Conservation (phyloP, 2,113 vertebrate genomes). For the Forbesichthys papilliferus region DNA sequence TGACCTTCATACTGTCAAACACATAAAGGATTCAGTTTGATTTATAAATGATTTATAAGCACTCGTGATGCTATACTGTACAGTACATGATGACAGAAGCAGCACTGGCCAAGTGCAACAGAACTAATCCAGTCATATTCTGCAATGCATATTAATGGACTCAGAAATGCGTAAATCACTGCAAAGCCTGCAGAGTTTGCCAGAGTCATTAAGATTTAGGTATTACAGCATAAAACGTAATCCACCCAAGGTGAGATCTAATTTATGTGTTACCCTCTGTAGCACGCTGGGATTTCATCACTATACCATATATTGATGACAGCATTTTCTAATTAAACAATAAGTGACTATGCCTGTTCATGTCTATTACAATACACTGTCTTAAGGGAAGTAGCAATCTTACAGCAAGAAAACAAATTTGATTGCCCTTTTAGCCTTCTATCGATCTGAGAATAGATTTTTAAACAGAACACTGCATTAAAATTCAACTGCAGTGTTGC, state of each 20-base stretch:
- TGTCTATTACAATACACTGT: constrained; percentile 19
- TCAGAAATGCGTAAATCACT: constrained; percentile 50
- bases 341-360: constrained; percentile 6
- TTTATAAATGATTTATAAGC: constrained; percentile 48
- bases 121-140: constrained; percentile 28
- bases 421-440: constrained; percentile 47
- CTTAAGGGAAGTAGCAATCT: constrained; percentile 14
- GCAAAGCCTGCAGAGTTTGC: constrained; percentile 45
- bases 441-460: constrained; percentile 42
- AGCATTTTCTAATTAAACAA: constrained; percentile 41
- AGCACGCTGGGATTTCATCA: constrained; percentile 1
- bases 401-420: constrained; percentile 34
- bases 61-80: constrained; percentile 5
- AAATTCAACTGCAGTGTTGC: constrained; percentile 19
- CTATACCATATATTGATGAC: constrained; percentile 14
- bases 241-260: constrained; percentile 34
- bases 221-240: constrained; percentile 26
- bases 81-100: constrained; percentile 35
- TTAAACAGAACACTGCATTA: constrained; percentile 20
- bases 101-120: constrained; percentile 18
- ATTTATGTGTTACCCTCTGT: constrained; percentile 12
- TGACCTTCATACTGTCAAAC: constrained; percentile 47
- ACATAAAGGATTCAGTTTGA: constrained; percentile 30
- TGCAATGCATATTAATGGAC: constrained; percentile 18
- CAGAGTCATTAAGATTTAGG: constrained; percentile 40